Conservation (phyloP, 2,113 vertebrate species). For the Ancistrus triradiatus region DNA sequence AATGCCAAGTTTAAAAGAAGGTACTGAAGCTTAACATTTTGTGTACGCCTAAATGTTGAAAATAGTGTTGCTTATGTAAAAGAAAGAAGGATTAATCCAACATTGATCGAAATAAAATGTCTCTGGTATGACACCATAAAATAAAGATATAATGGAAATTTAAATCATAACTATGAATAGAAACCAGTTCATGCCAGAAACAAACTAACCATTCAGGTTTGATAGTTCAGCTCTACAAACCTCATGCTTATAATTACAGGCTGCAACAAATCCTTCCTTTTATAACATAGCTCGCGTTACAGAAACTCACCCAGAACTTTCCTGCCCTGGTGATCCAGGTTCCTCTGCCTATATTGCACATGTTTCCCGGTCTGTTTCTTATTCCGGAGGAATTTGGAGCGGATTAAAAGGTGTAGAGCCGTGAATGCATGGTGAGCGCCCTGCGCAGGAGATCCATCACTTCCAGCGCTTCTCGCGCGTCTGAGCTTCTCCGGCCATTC, state of each 20-base stretch:
- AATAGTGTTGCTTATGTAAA: too few species aligned
- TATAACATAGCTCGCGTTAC: neutral
- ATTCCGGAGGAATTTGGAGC: slow-evolving; percentile 25
- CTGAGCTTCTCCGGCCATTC: slow-evolving; percentile 25
- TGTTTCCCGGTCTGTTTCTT: slow-evolving; percentile 55
- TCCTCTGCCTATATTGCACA: slow-evolving; percentile 58
- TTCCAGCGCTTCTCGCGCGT: slow-evolving; percentile 23
- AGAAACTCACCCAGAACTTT: slow-evolving; percentile 67
- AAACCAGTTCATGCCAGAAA: too few species aligned
- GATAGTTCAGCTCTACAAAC: too few species aligned
- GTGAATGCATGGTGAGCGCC: slow-evolving; percentile 33
- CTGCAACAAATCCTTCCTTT: too few species aligned
- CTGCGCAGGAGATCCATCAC: slow-evolving; percentile 32
- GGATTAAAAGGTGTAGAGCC: neutral
- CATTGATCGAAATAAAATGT: neutral
- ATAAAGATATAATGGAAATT: neutral
- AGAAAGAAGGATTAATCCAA: too few species aligned
- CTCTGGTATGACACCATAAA: neutral
- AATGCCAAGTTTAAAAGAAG: too few species aligned
- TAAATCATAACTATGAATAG: neutral
- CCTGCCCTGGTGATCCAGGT: slow-evolving; percentile 55
- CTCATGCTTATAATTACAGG: too few species aligned
- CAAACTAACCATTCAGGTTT: too few species aligned
- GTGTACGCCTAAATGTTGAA: too few species aligned
- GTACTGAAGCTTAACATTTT: too few species aligned